A percentile compares a stretch with the other conserved stretches of the same genome.
Conservation (phyloP, 2,888 invertebrate species). For the Dolichopus griseipennis region DNA sequence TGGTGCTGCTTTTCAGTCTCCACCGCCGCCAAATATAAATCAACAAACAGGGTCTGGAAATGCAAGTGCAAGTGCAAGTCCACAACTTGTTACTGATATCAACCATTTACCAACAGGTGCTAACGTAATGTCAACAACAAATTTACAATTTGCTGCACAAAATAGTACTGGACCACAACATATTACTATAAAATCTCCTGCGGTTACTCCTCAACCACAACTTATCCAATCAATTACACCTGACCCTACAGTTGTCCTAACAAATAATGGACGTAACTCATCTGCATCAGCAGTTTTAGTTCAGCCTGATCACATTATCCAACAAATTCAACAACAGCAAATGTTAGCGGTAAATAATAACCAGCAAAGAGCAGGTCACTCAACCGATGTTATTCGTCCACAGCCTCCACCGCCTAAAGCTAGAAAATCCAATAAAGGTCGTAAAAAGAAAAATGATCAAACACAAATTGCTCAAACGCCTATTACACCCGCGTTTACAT, state of each 20-base stretch:
- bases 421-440: slow-evolving; percentile 34
- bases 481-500: slow-evolving; percentile 9
- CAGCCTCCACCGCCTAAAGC: slow-evolving; percentile 14
- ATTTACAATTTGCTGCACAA: slow-evolving; percentile 27
- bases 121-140: slow-evolving; percentile 25
- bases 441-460: slow-evolving; percentile 20
- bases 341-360: slow-evolving; percentile 27
- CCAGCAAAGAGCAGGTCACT: slow-evolving; percentile 1
- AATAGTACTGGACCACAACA: slow-evolving; percentile 17
- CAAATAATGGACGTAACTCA: slow-evolving; percentile 29
- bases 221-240: slow-evolving; percentile 36
- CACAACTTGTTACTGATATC: slow-evolving; percentile 24
- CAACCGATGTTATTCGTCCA: slow-evolving; percentile 7
- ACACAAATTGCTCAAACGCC: neutral
- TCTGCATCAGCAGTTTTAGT: slow-evolving; percentile 28
- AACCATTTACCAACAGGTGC: slow-evolving; percentile 26
- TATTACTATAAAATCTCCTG: slow-evolving; percentile 19
- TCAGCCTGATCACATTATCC: slow-evolving; percentile 23
- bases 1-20: slow-evolving; percentile 36
- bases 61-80: slow-evolving; percentile 11
- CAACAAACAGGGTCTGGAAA: slow-evolving; percentile 12
- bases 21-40: slow-evolving; percentile 28
- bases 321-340: slow-evolving; percentile 29
- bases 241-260: slow-evolving; percentile 32
- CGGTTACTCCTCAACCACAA: slow-evolving; percentile 26